phyloP scores from a whole-genome alignment of 53 echinoderm and acorn worm genomes.

The Glandiceps talaboti region DNA sequence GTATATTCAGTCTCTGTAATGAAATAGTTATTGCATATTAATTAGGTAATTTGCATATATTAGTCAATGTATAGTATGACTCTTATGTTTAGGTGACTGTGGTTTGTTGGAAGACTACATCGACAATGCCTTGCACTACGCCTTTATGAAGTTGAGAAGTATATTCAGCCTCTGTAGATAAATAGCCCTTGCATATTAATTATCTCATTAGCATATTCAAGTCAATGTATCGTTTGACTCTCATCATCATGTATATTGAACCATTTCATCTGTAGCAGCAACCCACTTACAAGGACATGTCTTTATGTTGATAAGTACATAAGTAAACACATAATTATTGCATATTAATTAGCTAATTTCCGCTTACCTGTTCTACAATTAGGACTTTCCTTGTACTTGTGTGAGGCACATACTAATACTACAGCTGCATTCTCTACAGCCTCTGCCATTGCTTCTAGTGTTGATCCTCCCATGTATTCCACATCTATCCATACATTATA shows the following conservation, averaged over 20 bases:
- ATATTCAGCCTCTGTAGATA: conserved; percentile 78
- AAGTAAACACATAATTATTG: no score
- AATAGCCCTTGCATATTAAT: no score
- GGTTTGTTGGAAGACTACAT: conserved; percentile 81
- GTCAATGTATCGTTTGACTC: conserved; percentile 85
- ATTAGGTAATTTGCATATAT: no score
- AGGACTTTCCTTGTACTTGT: conserved; percentile 87
- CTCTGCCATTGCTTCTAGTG: conserved; percentile 84
- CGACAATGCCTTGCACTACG: conserved; percentile 81
- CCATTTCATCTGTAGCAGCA: conserved; percentile 73
- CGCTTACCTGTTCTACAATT: conserved; percentile 91
- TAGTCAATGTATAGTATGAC: conserved; percentile 85
- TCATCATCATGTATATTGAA: conserved; percentile 89
- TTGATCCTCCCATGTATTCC: conserved; percentile 90
- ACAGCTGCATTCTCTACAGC: conserved; percentile 84
- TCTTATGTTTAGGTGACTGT: conserved; percentile 69
- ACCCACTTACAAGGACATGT: conserved; percentile 89
- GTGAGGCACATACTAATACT: conserved; percentile 71
- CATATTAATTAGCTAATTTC: no score
- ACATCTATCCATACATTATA: conserved; percentile 93
- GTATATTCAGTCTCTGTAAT: conserved; percentile 87
- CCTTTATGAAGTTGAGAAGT: conserved; percentile 69
- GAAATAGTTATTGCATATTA: no score
- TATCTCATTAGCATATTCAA: no score
- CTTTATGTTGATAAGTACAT: conserved; percentile 73